A percentile compares a stretch with the other conserved stretches of the same genome.
These are phyloP conservation scores for Tamandua tetradactyla DNA, from an alignment of 2,797 vertebrate species.

Conservation along the genomic window DNA sequence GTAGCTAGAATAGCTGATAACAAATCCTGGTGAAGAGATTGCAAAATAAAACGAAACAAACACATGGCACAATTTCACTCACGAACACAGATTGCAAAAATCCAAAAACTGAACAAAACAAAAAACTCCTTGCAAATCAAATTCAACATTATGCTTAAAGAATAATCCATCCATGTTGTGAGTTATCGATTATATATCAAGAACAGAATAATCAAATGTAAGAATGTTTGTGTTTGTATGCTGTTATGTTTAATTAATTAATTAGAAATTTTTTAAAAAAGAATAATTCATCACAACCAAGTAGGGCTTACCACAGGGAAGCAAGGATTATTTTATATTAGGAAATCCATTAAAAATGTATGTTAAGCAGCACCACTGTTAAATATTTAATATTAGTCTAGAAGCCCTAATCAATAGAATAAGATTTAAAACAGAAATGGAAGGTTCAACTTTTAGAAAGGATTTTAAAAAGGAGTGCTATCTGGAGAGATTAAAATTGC, in stretches of 20 bases:
- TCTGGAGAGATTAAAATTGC: not conserved
- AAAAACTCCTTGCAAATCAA: not conserved
- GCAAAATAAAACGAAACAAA: conserved; percentile 24
- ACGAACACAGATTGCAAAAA: conserved; percentile 7
- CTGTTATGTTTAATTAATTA: too few species aligned
- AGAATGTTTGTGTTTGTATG: too few species aligned
- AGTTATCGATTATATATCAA: too few species aligned
- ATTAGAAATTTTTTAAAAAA: too few species aligned
- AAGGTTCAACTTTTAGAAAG: not conserved
- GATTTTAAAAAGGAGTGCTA: not conserved
- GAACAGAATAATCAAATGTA: too few species aligned
- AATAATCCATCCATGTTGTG: too few species aligned
- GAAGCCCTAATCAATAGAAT: not conserved
- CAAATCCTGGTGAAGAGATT: conserved; percentile 33
- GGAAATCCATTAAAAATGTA: not conserved
- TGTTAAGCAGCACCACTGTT: not conserved
- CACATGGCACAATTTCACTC: not conserved
- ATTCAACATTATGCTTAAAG: not conserved
- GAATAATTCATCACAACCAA: not conserved
- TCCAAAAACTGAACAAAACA: not conserved
- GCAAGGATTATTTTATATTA: not conserved
- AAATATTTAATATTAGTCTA: not conserved
- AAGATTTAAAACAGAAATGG: not conserved
- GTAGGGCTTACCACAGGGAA: not conserved
- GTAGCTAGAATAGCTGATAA: conserved; percentile 2